These are phyloP conservation scores for Coptodon rendalli DNA, from an alignment of 2,113 vertebrate species.

Conservation along the genomic window DNA sequence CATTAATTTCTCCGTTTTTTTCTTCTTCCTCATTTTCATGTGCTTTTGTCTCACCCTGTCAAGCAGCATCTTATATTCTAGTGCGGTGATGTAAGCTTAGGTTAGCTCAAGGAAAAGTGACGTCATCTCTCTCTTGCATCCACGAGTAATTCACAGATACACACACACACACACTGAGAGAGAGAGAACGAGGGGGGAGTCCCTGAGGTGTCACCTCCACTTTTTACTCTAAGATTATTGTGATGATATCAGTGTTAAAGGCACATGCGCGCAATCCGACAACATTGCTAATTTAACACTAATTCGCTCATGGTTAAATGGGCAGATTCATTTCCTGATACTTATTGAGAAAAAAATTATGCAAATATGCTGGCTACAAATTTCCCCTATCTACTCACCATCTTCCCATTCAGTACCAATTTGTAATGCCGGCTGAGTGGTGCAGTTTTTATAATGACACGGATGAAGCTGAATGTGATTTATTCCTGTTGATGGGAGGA, in stretches of 20 bases:
- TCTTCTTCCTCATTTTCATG: not conserved
- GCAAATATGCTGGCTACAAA: constrained; percentile 30
- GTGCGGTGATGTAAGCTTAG: not conserved
- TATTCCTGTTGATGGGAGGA: constrained; percentile 34
- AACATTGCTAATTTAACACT: constrained; percentile 35
- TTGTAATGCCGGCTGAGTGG: constrained; percentile 7
- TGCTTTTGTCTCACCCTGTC: not conserved
- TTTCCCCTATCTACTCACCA: not conserved
- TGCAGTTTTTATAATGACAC: constrained; percentile 32
- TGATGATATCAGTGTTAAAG: not conserved
- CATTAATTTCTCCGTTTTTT: not conserved
- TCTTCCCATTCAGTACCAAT: constrained; percentile 6
- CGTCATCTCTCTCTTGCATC: constrained; percentile 27
- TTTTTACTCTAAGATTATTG: not conserved
- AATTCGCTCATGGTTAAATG: constrained; percentile 42
- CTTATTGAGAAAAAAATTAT: constrained; percentile 40
- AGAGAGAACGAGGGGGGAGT: not conserved
- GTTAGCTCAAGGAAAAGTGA: constrained; percentile 21
- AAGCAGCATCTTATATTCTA: not conserved
- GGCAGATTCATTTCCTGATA: constrained; percentile 50
- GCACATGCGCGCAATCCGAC: constrained; percentile 1
- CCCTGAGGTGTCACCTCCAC: not conserved
- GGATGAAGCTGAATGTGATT: constrained; percentile 22
- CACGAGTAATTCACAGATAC: constrained; percentile 18
- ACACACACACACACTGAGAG: not conserved